A percentile compares a stretch with the other conserved stretches of the same genome.
Evolutionary conservation across 1,140 invertebrate species (phyloP).

Genomic region (Ceratosolen fusciceps): DNA sequence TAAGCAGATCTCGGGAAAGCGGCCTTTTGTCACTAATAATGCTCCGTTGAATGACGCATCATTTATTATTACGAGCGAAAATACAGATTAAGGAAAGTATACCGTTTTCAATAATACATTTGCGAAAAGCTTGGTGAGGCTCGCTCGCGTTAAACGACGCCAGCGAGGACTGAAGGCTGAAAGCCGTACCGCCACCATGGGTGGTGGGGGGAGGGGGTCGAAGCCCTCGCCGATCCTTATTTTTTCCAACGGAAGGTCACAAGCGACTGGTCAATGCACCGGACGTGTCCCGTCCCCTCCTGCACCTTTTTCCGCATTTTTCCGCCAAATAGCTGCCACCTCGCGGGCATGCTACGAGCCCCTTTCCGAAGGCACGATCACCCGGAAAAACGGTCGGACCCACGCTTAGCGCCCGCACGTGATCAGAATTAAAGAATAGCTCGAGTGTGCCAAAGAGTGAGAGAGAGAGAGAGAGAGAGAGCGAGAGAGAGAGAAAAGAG

Average conservation of each 20-base stretch:
- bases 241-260: constrained; percentile 47
- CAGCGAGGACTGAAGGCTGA: background rate
- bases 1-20: constrained; percentile 20
- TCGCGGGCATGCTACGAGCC: background rate
- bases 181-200: constrained; percentile 1
- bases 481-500: background rate
- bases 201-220: constrained; percentile 27
- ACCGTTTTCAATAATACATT: constrained; percentile 46
- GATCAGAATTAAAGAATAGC: background rate
- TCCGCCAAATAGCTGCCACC: constrained; percentile 28
- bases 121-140: constrained; percentile 28
- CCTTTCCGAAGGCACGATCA: constrained; percentile 39
- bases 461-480: background rate
- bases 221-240: constrained; percentile 45
- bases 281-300: constrained; percentile 24
- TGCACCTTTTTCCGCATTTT: constrained; percentile 34
- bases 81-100: constrained; percentile 42
- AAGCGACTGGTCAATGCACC: constrained; percentile 43
- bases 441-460: background rate
- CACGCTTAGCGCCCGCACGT: background rate
- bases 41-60: constrained; percentile 33
- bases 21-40: constrained; percentile 43
- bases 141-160: background rate
- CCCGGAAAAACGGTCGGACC: constrained; percentile 12
- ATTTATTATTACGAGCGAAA: constrained; percentile 47